A percentile compares a stretch with the other conserved stretches of the same genome.
phyloP scores from a whole-genome alignment of 2,113 vertebrate genomes.

The Geothlypis trichas region DNA sequence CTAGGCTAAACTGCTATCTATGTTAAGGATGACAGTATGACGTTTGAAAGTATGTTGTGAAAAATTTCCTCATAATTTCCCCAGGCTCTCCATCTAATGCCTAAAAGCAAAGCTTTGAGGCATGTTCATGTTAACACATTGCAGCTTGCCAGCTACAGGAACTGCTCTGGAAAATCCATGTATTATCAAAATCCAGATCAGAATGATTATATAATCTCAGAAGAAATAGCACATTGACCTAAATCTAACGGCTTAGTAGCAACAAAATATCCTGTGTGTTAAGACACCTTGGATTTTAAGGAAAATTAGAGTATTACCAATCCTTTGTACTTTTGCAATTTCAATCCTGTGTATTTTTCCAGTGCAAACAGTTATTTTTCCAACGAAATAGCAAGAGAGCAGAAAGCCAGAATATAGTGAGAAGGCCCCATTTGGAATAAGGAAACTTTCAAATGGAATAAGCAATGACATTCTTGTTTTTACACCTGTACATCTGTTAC shows the following conservation, averaged over 20 bases:
- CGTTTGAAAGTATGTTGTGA: slow-evolving; percentile 1
- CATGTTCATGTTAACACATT: not conserved
- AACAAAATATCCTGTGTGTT: not conserved
- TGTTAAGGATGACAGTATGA: not conserved
- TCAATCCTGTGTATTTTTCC: not conserved
- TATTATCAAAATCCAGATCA: not conserved
- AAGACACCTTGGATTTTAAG: not conserved
- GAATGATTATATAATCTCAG: not conserved
- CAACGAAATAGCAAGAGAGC: not conserved
- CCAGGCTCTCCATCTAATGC: not conserved
- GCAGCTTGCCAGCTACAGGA: not conserved
- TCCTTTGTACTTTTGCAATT: not conserved
- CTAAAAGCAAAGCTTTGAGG: not conserved
- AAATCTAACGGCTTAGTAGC: not conserved
- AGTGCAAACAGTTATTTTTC: not conserved
- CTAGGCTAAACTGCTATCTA: not conserved
- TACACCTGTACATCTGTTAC: not conserved
- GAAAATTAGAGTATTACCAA: not conserved
- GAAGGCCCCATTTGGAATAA: not conserved
- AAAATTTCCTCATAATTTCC: slow-evolving; percentile 35
- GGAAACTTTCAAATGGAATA: not conserved
- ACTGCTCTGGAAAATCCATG: not conserved
- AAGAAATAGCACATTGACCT: not conserved
- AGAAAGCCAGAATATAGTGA: not conserved
- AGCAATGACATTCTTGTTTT: not conserved